Percentiles rank a stretch among this genome's conserved stretches.
These are phyloP conservation scores for Aphyosemion australe DNA, from an alignment of 2,113 vertebrate genomes.

Conservation along the genomic window DNA sequence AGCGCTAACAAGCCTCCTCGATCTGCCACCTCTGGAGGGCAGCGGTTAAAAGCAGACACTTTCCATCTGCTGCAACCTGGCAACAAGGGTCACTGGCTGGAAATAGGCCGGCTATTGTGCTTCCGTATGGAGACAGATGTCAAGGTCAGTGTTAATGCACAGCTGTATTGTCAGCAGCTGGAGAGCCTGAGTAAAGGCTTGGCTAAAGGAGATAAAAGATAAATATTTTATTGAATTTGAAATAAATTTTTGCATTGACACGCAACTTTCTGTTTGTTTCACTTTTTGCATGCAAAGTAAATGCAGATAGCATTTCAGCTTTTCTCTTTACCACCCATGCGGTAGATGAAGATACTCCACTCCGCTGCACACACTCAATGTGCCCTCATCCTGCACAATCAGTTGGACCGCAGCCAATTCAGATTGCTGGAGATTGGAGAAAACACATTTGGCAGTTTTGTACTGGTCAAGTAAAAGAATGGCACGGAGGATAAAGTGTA, in stretches of 20 bases:
- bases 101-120: constrained; percentile 56
- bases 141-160: constrained; percentile 51
- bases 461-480: constrained; percentile 35
- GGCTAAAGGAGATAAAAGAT: neutral
- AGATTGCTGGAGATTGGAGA: constrained; percentile 56
- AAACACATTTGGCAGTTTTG: constrained; percentile 57
- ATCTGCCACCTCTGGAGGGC: constrained; percentile 52
- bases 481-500: constrained; percentile 29
- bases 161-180: constrained; percentile 40
- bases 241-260: neutral
- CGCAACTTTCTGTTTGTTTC: constrained; percentile 19
- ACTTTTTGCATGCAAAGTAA: constrained; percentile 24
- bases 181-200: constrained; percentile 2
- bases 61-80: constrained; percentile 48
- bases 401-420: constrained; percentile 55
- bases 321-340: constrained; percentile 71
- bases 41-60: constrained; percentile 50
- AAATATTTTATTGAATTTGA: neutral
- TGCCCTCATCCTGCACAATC: constrained; percentile 73
- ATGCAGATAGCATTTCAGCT: constrained; percentile 41
- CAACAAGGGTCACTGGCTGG: constrained; percentile 53
- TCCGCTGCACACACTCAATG: constrained; percentile 75
- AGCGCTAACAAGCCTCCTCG: constrained; percentile 24
- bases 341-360: constrained; percentile 70
- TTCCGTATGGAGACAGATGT: constrained; percentile 53